Percentiles rank a stretch among this genome's conserved stretches.
These are phyloP conservation scores for Petrophora chlorosata DNA, from an alignment of 2,888 invertebrate genomes.

Conservation along the genomic window DNA sequence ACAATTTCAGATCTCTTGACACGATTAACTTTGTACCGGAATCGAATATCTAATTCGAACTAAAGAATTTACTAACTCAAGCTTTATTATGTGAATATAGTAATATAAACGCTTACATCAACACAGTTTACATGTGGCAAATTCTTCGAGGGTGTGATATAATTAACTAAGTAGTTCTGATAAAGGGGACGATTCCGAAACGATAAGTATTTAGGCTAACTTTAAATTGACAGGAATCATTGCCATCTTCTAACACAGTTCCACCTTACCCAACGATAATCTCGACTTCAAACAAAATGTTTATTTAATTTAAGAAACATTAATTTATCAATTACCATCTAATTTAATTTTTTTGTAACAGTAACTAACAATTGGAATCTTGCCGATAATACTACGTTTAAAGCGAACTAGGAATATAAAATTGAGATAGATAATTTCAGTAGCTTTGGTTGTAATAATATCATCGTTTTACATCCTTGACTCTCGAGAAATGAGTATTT, in stretches of 20 bases:
- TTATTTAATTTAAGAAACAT: constrained; percentile 55
- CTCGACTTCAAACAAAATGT: constrained; percentile 56
- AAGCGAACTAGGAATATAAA: constrained; percentile 82
- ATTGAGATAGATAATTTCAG: constrained; percentile 81
- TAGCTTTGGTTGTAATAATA: constrained; percentile 80
- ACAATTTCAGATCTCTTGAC: constrained; percentile 51
- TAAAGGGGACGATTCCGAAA: constrained; percentile 52
- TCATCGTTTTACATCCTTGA: constrained; percentile 54
- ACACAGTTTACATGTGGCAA: too few species aligned
- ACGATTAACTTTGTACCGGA: too few species aligned
- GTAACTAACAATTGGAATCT: constrained; percentile 79
- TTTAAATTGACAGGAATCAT: constrained; percentile 59
- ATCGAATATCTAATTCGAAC: too few species aligned
- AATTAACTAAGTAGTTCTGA: constrained; percentile 34
- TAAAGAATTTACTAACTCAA: too few species aligned
- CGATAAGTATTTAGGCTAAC: constrained; percentile 58
- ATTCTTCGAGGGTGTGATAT: constrained; percentile 39
- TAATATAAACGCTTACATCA: too few species aligned
- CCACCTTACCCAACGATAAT: constrained; percentile 75
- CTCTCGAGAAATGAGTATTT: constrained; percentile 63
- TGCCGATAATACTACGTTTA: constrained; percentile 79
- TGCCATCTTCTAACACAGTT: constrained; percentile 72
- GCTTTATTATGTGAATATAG: too few species aligned
- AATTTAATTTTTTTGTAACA: constrained; percentile 69
- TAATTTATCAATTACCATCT: constrained; percentile 56